phyloP scores from a whole-genome alignment of 2,888 invertebrate species.

The Athalia rosae region DNA sequence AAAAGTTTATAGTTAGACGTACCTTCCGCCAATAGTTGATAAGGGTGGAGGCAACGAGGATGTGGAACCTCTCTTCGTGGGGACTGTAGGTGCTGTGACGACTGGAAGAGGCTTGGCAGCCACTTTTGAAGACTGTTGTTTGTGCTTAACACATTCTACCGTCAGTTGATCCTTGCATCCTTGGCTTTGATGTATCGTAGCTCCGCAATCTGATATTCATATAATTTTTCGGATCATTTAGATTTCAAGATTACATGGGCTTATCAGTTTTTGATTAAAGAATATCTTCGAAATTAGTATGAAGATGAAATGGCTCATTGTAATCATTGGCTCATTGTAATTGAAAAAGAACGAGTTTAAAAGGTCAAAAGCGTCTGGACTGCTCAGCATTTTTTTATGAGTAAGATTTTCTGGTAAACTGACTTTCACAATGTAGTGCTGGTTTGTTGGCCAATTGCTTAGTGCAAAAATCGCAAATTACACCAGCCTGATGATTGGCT shows the following conservation, averaged over 20 bases:
- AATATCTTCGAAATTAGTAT: slow-evolving; percentile 14
- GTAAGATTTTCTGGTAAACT: slow-evolving; percentile 66
- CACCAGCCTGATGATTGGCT: slow-evolving; percentile 79
- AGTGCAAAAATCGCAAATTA: slow-evolving; percentile 86
- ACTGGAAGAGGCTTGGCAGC: slow-evolving; percentile 70
- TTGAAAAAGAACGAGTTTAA: slow-evolving; percentile 22
- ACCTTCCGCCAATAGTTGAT: slow-evolving; percentile 68
- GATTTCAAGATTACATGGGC: slow-evolving; percentile 47
- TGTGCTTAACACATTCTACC: slow-evolving; percentile 86
- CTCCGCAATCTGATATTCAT: slow-evolving; percentile 83
- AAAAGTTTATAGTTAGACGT: slow-evolving; percentile 53
- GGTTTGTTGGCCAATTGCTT: slow-evolving; percentile 87
- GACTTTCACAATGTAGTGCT: slow-evolving; percentile 90
- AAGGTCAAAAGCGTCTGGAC: too few species aligned
- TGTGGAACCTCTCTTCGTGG: slow-evolving; percentile 68
- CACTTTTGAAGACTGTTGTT: slow-evolving; percentile 65
- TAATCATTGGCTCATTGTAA: too few species aligned
- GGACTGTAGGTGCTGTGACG: slow-evolving; percentile 62
- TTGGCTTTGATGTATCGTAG: slow-evolving; percentile 88
- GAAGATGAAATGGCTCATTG: neutral
- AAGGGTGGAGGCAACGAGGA: slow-evolving; percentile 67
- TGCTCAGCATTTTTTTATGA: too few species aligned
- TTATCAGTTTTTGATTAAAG: neutral
- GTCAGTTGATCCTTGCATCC: slow-evolving; percentile 90
- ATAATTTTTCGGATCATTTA: slow-evolving; percentile 9